These are phyloP conservation scores for Andrena dorsata DNA, from an alignment of 2,888 invertebrate genomes.

Conservation along the genomic window DNA sequence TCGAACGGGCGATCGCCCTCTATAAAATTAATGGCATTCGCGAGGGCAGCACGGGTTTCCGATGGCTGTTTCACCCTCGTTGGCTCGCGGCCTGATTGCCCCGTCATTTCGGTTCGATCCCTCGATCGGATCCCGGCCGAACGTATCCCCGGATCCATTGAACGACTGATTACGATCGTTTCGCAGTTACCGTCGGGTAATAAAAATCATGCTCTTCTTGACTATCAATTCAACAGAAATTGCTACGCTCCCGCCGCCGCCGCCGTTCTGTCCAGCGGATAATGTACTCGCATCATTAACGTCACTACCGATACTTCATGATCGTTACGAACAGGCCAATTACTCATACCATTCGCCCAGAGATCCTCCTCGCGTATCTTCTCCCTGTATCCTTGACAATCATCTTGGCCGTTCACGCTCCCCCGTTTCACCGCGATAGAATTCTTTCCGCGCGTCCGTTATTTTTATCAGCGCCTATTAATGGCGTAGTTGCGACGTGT, in stretches of 20 bases:
- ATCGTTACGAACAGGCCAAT: constrained; percentile 66
- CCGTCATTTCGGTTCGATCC: constrained; percentile 52
- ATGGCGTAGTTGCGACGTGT: not conserved
- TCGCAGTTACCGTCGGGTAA: constrained; percentile 63
- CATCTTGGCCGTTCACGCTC: constrained; percentile 20
- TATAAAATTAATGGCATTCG: constrained; percentile 52
- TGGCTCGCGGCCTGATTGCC: constrained; percentile 57
- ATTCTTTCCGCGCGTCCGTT: constrained; percentile 9
- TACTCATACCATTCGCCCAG: constrained; percentile 53
- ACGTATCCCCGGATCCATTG: constrained; percentile 54
- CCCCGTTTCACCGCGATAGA: not conserved
- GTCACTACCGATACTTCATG: constrained; percentile 64
- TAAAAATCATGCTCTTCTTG: constrained; percentile 65
- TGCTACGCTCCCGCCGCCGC: constrained; percentile 52
- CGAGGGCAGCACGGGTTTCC: constrained; percentile 43
- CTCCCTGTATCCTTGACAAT: constrained; percentile 44
- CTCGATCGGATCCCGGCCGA: constrained; percentile 26
- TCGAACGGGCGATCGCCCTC: constrained; percentile 27
- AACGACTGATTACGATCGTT: constrained; percentile 69
- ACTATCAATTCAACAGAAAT: constrained; percentile 67
- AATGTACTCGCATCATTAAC: constrained; percentile 63
- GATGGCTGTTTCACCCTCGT: constrained; percentile 57
- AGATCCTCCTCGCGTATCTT: constrained; percentile 26
- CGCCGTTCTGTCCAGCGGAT: constrained; percentile 35
- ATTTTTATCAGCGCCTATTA: not conserved